phyloP scores from a whole-genome alignment of 2,113 vertebrate genomes.

The Candoia aspera region DNA sequence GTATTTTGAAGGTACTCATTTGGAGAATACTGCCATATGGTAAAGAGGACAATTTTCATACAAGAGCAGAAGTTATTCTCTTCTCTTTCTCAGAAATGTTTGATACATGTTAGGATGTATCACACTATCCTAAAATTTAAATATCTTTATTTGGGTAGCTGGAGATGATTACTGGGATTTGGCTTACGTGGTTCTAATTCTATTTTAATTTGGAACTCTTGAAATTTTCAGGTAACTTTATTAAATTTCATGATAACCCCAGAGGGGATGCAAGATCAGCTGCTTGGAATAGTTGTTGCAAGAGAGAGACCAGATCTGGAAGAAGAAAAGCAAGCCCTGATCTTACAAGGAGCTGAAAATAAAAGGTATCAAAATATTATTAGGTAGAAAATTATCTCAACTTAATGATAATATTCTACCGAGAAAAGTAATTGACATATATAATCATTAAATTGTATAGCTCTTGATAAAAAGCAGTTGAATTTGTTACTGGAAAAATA shows the following conservation, averaged over 20 bases:
- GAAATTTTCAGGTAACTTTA: conserved; percentile 79
- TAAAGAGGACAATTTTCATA: not conserved
- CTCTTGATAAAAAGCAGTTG: not conserved
- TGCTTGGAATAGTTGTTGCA: conserved; percentile 89
- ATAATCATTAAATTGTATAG: not conserved
- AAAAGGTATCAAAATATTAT: conserved; percentile 78
- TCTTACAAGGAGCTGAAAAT: conserved; percentile 88
- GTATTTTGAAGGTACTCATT: not conserved
- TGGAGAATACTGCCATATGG: not conserved
- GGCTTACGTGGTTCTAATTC: not conserved
- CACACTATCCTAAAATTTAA: not conserved
- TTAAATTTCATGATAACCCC: conserved; percentile 93
- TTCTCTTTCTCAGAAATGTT: not conserved
- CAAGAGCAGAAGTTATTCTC: not conserved
- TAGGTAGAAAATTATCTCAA: not conserved
- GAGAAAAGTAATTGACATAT: not conserved
- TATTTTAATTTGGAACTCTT: not conserved
- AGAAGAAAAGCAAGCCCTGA: conserved; percentile 89
- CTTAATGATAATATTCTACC: not conserved
- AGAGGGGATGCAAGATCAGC: conserved; percentile 90
- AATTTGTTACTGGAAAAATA: not conserved
- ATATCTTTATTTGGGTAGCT: not conserved
- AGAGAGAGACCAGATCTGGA: conserved; percentile 89
- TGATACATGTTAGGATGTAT: not conserved
- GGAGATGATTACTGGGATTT: not conserved